phyloP scores from a whole-genome alignment of 2,797 vertebrate species.

The Coccyzus lansbergi region DNA sequence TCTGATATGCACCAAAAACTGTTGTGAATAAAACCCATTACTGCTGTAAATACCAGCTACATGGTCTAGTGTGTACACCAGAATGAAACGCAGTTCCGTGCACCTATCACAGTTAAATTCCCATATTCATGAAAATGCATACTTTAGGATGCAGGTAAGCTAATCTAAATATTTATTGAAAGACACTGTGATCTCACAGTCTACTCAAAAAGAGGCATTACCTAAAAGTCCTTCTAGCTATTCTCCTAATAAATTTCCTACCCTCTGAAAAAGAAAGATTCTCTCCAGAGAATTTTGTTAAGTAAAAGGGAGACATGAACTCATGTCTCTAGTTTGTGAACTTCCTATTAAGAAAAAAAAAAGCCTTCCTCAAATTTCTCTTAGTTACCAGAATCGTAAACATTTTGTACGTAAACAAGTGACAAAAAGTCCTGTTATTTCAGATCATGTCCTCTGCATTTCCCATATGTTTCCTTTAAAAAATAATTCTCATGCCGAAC shows the following conservation, averaged over 20 bases:
- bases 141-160: neutral
- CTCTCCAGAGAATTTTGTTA: neutral
- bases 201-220: neutral
- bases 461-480: neutral
- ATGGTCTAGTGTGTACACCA: neutral
- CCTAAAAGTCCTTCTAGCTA: neutral
- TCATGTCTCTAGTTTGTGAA: neutral
- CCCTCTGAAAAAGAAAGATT: neutral
- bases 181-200: neutral
- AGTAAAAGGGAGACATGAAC: neutral
- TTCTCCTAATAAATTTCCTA: neutral
- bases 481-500: neutral
- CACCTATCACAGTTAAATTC: neutral
- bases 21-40: fast-evolving
- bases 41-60: neutral
- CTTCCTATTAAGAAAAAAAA: neutral
- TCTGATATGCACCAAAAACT: neutral
- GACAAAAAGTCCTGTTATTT: neutral
- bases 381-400: neutral
- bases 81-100: neutral
- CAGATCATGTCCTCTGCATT: neutral
- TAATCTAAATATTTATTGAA: neutral
- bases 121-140: neutral
- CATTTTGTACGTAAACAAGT: neutral
- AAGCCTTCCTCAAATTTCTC: neutral